Evolutionary conservation across 2,888 invertebrate genomes (phyloP).

Genomic region (Pollenia amentaria): DNA sequence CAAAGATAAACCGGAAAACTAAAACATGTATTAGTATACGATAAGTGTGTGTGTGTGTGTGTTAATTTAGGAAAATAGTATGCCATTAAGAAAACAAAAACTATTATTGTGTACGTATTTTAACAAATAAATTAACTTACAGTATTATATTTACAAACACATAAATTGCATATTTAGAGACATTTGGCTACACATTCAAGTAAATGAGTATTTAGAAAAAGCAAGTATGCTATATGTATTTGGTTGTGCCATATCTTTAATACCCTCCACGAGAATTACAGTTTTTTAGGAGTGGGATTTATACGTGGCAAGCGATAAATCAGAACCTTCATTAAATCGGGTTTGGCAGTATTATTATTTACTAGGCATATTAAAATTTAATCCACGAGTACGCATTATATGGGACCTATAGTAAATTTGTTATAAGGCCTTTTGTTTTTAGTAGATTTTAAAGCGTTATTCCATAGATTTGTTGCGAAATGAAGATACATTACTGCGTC

Average conservation of each 20-base stretch:
- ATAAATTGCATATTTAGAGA: background rate
- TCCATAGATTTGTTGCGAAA: too few relatives aligned
- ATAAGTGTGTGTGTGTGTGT: background rate
- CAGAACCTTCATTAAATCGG: too few relatives aligned
- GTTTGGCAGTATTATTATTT: too few relatives aligned
- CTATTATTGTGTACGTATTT: conserved; percentile 21
- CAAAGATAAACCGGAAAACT: conserved; percentile 39
- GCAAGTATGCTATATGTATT: too few relatives aligned
- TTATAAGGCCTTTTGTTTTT: too few relatives aligned
- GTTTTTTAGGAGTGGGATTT: too few relatives aligned
- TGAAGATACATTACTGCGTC: too few relatives aligned
- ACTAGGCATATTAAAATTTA: too few relatives aligned
- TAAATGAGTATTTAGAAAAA: background rate
- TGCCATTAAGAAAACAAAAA: conserved; percentile 4
- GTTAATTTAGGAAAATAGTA: background rate
- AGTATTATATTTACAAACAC: background rate
- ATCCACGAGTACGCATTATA: too few relatives aligned
- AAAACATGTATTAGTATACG: background rate
- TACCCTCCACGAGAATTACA: background rate
- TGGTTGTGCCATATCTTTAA: background rate
- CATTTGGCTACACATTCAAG: background rate
- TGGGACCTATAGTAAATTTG: too few relatives aligned
- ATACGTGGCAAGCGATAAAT: too few relatives aligned
- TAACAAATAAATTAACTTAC: conserved; percentile 51
- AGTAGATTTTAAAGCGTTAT: too few relatives aligned